Percentiles rank a stretch among this genome's conserved stretches.
These are phyloP conservation scores for Erpornis zantholeuca DNA, from an alignment of 2,113 vertebrate species.

Conservation along the genomic window DNA sequence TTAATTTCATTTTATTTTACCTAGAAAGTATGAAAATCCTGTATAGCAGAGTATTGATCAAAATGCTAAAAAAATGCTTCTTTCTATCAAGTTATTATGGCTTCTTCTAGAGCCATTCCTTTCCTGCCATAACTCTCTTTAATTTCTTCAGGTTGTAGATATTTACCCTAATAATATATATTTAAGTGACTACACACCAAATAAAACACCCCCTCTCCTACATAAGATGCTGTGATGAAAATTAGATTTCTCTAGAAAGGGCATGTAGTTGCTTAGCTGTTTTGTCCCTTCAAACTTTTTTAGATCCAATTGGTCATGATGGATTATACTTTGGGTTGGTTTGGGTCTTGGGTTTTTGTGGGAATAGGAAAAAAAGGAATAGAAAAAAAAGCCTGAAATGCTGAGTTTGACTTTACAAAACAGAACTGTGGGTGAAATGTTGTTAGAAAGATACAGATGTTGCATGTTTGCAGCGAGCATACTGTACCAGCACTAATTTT, in stretches of 20 bases:
- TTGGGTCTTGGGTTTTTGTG: background rate
- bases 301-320: background rate
- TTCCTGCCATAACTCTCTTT: background rate
- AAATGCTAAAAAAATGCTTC: background rate
- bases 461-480: background rate
- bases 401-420: background rate
- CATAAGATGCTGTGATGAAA: background rate
- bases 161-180: background rate
- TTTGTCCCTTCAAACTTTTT: background rate
- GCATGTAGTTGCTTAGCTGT: rapidly evolving
- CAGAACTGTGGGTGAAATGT: background rate
- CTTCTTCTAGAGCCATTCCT: background rate
- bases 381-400: background rate
- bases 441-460: background rate
- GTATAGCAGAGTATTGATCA: background rate
- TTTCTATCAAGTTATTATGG: background rate
- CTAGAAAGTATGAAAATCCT: background rate
- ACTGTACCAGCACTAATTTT: background rate
- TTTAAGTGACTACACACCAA: background rate
- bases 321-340: background rate
- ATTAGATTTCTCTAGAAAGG: background rate
- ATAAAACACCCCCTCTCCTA: background rate
- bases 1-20: background rate
- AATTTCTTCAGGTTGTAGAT: background rate
- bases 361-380: background rate